phyloP scores from a whole-genome alignment of 2,113 vertebrate genomes.

The Oophaga pumilio region DNA sequence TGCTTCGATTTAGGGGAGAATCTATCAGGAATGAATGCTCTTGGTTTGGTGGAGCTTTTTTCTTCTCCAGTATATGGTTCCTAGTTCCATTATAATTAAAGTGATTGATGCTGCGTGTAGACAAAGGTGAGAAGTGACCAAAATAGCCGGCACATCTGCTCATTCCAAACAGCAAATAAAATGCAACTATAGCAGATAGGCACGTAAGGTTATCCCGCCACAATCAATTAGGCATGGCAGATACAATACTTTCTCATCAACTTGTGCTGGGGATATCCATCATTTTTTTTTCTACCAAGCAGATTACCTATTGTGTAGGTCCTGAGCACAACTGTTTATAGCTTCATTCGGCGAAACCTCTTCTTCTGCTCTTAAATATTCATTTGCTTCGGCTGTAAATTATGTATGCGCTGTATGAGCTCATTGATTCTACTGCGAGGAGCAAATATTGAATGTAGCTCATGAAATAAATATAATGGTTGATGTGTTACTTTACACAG shows the following conservation, averaged over 20 bases:
- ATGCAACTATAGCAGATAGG: conserved; percentile 64
- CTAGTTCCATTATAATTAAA: conserved; percentile 79
- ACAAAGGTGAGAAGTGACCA: conserved; percentile 81
- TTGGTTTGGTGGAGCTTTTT: conserved; percentile 87
- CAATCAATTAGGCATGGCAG: conserved; percentile 58
- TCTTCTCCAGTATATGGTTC: conserved; percentile 79
- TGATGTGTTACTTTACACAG: not conserved
- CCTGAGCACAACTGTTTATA: conserved; percentile 19
- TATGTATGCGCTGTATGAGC: conserved; percentile 15
- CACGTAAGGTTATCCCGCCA: conserved; percentile 60
- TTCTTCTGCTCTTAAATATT: conserved; percentile 49
- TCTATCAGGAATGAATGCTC: conserved; percentile 96
- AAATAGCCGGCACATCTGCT: conserved; percentile 74
- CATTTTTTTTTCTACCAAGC: conserved; percentile 41
- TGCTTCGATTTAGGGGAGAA: conserved; percentile 95
- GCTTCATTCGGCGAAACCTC: conserved; percentile 30
- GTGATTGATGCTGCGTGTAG: conserved; percentile 80
- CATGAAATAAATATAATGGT: conserved; percentile 33
- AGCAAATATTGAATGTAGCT: conserved; percentile 27
- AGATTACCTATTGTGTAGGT: conserved; percentile 41
- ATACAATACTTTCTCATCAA: conserved; percentile 58
- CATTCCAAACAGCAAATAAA: conserved; percentile 64
- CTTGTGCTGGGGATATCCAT: conserved; percentile 49
- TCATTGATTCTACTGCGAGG: not conserved
- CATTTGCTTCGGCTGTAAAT: conserved; percentile 45